Base-by-base conservation (phyloP, 2,888 invertebrate species). In the Bugulina stolonifera region DNA sequence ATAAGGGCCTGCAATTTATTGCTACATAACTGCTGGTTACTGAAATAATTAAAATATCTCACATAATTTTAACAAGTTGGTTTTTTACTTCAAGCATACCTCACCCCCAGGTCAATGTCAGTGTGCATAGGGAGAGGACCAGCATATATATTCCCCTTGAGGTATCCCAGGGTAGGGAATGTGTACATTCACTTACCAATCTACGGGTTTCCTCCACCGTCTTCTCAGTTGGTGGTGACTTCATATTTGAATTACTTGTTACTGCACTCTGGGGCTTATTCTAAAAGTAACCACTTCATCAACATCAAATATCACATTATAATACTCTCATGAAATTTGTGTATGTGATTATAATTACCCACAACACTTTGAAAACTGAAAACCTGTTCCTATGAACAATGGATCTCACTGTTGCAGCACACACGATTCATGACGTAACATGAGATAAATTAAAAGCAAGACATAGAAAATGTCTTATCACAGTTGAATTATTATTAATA, bases 141-240 rank as follows among this genome's bases (percentile, higher is more conserved):
- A n/a, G n/a, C n/a, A n/a, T n/a, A n/a, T n/a, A n/a, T n/a, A n/a
- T n/a, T n/a, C n/a, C n/a, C n/a, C n/a, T n/a, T n/a, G n/a, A n/a
- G n/a, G n/a, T n/a, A n/a, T n/a, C n/a, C n/a, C n/a, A n/a, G n/a
- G 10, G 43, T 43, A 43, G 43, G 10, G 18, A 43, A 10, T 18
- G 18, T 43, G 43, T 10, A 3, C 18, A 43, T 43, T 43, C 18
- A 14, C 64, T 29, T 64, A 64, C 64, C 64, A 64, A 32, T 32
- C 64, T 25, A 14, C 64, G 27, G 14, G 32, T 27, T 64, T 64
- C 64, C n/a, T 64, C 64, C 32, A 25, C 64, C 25, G 29, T 34
- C 32, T 64, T 64, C n/a, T 64, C 64, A 64, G 22, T 27, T 10
- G 64, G 10, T 32, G 64, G 64, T 32, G 64, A 64, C 64, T 27